Base-by-base conservation (phyloP, 2,113 vertebrate genomes). In the Aythya baeri region DNA sequence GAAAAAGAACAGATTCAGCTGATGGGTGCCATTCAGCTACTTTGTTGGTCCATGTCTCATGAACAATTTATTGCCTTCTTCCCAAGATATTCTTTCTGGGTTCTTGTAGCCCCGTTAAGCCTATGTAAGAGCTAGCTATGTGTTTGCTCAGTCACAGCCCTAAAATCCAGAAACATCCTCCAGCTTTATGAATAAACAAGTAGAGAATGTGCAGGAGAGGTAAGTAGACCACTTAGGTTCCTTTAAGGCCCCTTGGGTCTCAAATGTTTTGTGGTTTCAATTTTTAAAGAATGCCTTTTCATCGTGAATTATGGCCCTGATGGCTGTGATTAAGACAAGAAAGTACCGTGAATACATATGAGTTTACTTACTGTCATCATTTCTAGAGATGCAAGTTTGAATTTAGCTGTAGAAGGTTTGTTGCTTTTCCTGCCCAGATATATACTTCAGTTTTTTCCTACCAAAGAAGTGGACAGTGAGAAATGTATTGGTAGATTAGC, bases 261-360 rank as follows among this genome's bases (percentile, higher is more conserved):
- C 58, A 74, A 57, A 79, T 75, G 23, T 83, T 91, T 72, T 84
- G 49, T 31, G 18, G 73, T 89, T 77, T 91, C 93, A 52, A 88
- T 52, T 86, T 88, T 90, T 88, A 41, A 75, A 88, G 66, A 93
- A 88, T 83, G 73, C 22, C 44, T 95, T 95, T 90, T 90, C 32
- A 70, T 90, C 52, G 25, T 88, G 73, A 96, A 49, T 88, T 86
- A 93, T 90, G 52, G 34, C 34, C 12, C 34, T 88, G 61, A 88
- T 93, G 88, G 93, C 43, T 54, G 76, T 54, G 76, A 93, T 68
- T 59, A 86, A 77, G 68, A 88, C 46, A 75, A 91, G 68, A 49
- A 93, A 88, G 52, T 70, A 91, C 41, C 21, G 49, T 57, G 36
- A 89, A 78, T 44, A 80, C 34, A 13, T 43, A 65, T 0, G 0